Evolutionary conservation across 2,888 invertebrate genomes (phyloP).

Genomic region (Alentia gelatinosa): DNA sequence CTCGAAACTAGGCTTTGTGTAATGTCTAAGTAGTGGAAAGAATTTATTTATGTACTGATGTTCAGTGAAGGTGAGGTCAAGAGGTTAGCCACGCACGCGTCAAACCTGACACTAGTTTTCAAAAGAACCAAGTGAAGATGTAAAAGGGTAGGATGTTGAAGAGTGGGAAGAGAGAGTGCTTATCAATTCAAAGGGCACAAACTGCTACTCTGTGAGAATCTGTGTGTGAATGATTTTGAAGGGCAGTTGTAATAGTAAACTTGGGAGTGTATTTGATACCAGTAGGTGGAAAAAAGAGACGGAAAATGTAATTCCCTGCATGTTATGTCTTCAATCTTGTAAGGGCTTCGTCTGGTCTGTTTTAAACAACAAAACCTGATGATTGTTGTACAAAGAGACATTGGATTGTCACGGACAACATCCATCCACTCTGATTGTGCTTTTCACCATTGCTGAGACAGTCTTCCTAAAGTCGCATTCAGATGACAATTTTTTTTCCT

Average conservation of each 20-base stretch:
- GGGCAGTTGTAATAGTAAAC: not conserved
- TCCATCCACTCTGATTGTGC: not conserved
- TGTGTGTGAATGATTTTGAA: not conserved
- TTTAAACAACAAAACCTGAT: not conserved
- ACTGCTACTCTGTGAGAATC: not conserved
- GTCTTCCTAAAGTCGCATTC: not conserved
- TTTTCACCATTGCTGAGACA: not conserved
- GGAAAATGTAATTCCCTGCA: not conserved
- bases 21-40: not conserved
- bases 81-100: not conserved
- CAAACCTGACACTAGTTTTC: not conserved
- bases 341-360: not conserved
- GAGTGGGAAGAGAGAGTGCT: not conserved
- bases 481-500: not conserved
- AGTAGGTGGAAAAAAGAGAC: not conserved
- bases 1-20: not conserved
- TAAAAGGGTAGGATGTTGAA: not conserved
- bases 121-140: not conserved
- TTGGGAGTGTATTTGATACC: not conserved
- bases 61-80: not conserved
- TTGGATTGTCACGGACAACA: not conserved
- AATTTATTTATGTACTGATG: not conserved
- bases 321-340: not conserved
- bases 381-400: not conserved
- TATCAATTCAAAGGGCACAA: not conserved